phyloP scores from a whole-genome alignment of 2,888 invertebrate genomes.

The Harpalus rufipes region DNA sequence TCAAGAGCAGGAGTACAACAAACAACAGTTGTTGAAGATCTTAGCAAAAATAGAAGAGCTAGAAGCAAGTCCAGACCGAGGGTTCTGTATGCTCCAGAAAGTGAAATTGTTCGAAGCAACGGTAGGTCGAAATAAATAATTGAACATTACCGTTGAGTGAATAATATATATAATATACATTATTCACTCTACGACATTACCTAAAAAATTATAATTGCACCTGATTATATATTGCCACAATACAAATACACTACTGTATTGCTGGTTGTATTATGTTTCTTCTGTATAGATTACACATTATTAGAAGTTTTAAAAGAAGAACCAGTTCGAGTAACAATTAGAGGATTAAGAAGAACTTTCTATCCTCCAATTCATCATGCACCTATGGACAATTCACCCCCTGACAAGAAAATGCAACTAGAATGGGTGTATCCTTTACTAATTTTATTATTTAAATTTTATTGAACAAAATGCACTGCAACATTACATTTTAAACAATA shows the following conservation, averaged over 20 bases:
- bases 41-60: conserved; percentile 82
- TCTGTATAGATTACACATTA: conserved; percentile 86
- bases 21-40: conserved; percentile 78
- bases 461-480: too few relatives aligned
- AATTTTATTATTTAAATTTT: not conserved
- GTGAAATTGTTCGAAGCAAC: conserved; percentile 88
- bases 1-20: conserved; percentile 80
- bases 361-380: conserved; percentile 93
- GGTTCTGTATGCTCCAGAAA: conserved; percentile 90
- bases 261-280: not conserved
- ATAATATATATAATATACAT: too few relatives aligned
- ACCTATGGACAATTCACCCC: conserved; percentile 90
- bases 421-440: conserved; percentile 94
- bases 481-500: not conserved
- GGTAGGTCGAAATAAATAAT: conserved; percentile 77
- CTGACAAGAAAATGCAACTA: conserved; percentile 91
- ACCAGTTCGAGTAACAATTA: conserved; percentile 89
- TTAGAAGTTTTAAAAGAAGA: conserved; percentile 92
- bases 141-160: too few relatives aligned
- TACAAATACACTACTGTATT: not conserved
- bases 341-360: conserved; percentile 90
- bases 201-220: too few relatives aligned
- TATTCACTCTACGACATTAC: too few relatives aligned
- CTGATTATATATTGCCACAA: too few relatives aligned
- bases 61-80: conserved; percentile 92